Evolutionary conservation across 2,888 invertebrate species (phyloP), one percentile per base, ranked within the genome.

Genomic region (Cylloceria caligata): DNA sequence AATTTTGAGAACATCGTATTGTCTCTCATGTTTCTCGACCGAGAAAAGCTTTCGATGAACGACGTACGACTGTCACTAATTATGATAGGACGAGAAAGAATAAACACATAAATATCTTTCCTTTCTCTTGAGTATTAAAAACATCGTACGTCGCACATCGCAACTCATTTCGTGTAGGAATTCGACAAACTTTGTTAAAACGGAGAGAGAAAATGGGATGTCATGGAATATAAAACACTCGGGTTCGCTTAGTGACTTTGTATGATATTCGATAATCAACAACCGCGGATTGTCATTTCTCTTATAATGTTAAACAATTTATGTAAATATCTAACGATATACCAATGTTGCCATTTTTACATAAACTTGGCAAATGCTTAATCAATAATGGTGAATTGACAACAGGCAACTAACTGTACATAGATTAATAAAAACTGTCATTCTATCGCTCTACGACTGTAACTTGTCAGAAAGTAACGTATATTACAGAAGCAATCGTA

Each of bases 331-430:
- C 16, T 36, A 34, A 0, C 3, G 19, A 19, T 16, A 2, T 9
- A 9, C 3, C 9, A 19, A 30, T 60, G 30, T 60, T 60, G 11
- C 16, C 9, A 67, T 82, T 71, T 49, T 82, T 82, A 78, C 52
- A 19, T 82, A 82, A 82, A 47, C 39, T 5, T 5, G 45, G 4
- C 6, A 21, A 7, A 39, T 55, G 21, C 11, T n/a, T 45, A 36
- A 74, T 45, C 34, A 34, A 73, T 80, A 45, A 49, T 71, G 30
- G 19, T 19, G 42, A 74, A 64, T 78, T 62, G 55, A 57, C 21
- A 42, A 16, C 0, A 21, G 1, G 49, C 39, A 36, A 81, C 74
- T 67, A 36, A 81, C 74, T 67, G 52, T 69, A n/a, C n/a, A 39
- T 62, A 13, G 52, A 68, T 42, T 45, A 30, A 79, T 36, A 71